Conservation (phyloP, 1,140 invertebrate genomes). For the Cepaea nemoralis region DNA sequence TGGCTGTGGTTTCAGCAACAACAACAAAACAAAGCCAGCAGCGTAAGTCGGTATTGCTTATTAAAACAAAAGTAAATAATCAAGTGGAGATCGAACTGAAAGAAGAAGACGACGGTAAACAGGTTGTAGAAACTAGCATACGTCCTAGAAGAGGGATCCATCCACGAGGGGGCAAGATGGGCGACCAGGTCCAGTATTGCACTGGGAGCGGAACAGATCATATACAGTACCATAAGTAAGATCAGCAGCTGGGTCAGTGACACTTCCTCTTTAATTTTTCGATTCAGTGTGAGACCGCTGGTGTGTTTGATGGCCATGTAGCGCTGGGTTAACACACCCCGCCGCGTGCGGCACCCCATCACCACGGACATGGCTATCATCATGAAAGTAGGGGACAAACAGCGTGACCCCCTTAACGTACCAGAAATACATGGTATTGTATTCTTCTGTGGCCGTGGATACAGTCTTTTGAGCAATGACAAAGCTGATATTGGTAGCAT, state of each 20-base stretch:
- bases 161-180: slow-evolving; percentile 47
- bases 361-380: slow-evolving; percentile 53
- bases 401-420: slow-evolving; percentile 65
- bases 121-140: slow-evolving; percentile 61
- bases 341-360: slow-evolving; percentile 52
- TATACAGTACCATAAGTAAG: slow-evolving; percentile 58
- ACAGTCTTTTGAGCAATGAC: slow-evolving; percentile 52
- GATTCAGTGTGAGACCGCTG: slow-evolving; percentile 56
- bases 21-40: slow-evolving; percentile 62
- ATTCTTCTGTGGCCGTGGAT: slow-evolving; percentile 57
- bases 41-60: slow-evolving; percentile 61
- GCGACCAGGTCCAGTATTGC: slow-evolving; percentile 56
- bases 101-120: slow-evolving; percentile 62
- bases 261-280: slow-evolving; percentile 62
- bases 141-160: slow-evolving; percentile 50
- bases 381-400: slow-evolving; percentile 61
- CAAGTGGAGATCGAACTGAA: slow-evolving; percentile 63
- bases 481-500: slow-evolving; percentile 48
- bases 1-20: slow-evolving; percentile 60
- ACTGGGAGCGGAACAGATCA: slow-evolving; percentile 60
- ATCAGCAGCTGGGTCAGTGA: slow-evolving; percentile 59
- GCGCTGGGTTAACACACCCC: slow-evolving; percentile 49
- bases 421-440: slow-evolving; percentile 68
- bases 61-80: slow-evolving; percentile 66
- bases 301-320: slow-evolving; percentile 57